These are phyloP conservation scores for Enteromius mattozi DNA, from an alignment of 2,797 vertebrate genomes.

Conservation along the genomic window DNA sequence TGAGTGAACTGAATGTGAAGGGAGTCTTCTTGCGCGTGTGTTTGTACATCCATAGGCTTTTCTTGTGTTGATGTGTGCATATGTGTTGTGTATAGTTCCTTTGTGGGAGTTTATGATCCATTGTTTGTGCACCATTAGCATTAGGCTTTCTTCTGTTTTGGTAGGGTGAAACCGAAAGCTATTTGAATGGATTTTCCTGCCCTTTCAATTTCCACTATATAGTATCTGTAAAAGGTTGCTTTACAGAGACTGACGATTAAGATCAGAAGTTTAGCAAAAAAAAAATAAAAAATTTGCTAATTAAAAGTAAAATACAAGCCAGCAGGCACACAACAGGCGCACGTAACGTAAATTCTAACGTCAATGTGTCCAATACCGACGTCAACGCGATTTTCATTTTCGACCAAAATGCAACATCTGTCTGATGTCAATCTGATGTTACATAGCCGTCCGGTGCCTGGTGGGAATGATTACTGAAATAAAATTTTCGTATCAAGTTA, in stretches of 20 bases:
- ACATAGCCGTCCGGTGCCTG: too few relatives aligned
- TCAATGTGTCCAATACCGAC: too few relatives aligned
- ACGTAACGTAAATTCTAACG: too few relatives aligned
- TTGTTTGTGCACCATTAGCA: neutral
- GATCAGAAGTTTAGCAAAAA: conserved; percentile 8
- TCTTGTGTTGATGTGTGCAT: neutral
- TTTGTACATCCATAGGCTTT: neutral
- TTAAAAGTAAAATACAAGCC: neutral
- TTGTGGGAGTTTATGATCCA: neutral
- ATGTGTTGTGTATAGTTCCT: neutral
- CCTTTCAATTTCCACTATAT: conserved; percentile 22
- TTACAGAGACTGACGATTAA: neutral
- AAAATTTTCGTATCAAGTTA: neutral
- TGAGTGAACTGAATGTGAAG: neutral
- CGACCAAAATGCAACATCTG: too few relatives aligned
- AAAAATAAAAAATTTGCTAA: neutral
- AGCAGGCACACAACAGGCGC: too few relatives aligned
- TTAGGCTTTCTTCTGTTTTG: conserved; percentile 12
- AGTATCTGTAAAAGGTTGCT: neutral
- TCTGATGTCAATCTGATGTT: too few relatives aligned
- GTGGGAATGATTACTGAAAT: neutral
- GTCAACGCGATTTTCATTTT: too few relatives aligned
- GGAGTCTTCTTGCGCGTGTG: neutral
- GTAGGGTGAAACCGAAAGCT: conserved; percentile 12
- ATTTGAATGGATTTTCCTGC: conserved; percentile 50